Conservation (phyloP, 2,888 invertebrate species). For the Autographa gamma region DNA sequence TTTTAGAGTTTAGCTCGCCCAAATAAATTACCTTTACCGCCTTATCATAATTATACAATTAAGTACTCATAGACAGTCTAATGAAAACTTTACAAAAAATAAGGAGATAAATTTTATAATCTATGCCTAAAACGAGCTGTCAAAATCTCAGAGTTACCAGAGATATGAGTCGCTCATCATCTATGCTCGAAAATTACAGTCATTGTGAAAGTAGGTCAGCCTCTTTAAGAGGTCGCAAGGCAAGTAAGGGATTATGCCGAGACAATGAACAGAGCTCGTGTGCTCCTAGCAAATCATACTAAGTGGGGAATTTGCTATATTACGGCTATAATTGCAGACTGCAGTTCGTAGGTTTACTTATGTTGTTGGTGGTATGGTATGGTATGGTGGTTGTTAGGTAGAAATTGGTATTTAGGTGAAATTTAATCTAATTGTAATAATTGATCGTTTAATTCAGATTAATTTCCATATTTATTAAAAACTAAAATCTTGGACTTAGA, state of each 20-base stretch:
- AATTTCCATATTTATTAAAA: too few relatives aligned
- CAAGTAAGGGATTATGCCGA: conserved; percentile 15
- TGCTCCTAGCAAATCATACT: conserved; percentile 6
- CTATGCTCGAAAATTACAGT: conserved; percentile 12
- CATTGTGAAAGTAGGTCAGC: conserved; percentile 1
- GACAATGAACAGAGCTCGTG: conserved; percentile 3
- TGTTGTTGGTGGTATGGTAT: too few relatives aligned
- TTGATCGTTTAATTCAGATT: too few relatives aligned
- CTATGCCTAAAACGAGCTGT: background rate
- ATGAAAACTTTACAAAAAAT: too few relatives aligned
- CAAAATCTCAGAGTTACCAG: background rate
- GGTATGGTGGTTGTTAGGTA: background rate
- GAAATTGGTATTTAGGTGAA: background rate
- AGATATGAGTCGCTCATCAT: background rate
- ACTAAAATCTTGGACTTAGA: too few relatives aligned
- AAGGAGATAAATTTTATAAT: too few relatives aligned
- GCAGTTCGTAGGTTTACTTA: background rate
- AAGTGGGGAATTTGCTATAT: conserved; percentile 2
- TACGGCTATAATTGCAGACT: background rate
- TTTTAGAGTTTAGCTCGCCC: too few relatives aligned
- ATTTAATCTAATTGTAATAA: background rate
- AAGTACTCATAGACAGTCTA: too few relatives aligned
- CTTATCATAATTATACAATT: too few relatives aligned
- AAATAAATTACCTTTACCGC: too few relatives aligned
- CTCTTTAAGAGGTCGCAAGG: conserved; percentile 9